phyloP scores from a whole-genome alignment of 2,113 vertebrate genomes.

The Cynocephalus volans region DNA sequence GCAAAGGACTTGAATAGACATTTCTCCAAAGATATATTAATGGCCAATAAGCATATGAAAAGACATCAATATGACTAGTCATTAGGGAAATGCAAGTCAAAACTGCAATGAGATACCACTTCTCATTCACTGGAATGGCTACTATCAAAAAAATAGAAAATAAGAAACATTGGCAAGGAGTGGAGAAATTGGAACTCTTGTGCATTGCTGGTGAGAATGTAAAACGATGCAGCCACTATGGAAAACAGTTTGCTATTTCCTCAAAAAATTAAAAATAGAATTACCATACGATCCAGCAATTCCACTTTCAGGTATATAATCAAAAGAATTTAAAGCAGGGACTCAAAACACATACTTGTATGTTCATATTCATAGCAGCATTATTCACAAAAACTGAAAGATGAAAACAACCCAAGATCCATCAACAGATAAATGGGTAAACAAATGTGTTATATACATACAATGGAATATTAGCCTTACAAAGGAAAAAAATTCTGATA shows the following conservation, averaged over 20 bases:
- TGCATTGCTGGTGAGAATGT: neutral
- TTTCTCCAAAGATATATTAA: neutral
- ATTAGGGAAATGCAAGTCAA: conserved; percentile 26
- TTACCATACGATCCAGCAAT: neutral
- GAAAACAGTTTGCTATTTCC: neutral
- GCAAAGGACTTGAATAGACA: neutral
- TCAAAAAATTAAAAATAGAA: conserved; percentile 39
- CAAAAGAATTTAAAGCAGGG: neutral
- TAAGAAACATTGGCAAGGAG: neutral
- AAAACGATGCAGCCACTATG: neutral
- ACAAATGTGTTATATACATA: neutral
- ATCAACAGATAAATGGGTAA: neutral
- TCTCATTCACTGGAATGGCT: neutral
- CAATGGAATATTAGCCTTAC: neutral
- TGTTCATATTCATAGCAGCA: neutral
- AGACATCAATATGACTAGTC: neutral
- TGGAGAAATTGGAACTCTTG: neutral
- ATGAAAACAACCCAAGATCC: neutral
- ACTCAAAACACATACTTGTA: neutral
- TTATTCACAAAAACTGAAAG: neutral
- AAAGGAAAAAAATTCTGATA: neutral
- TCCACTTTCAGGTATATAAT: neutral
- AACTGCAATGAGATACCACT: neutral
- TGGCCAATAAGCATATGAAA: neutral
- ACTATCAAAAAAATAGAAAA: neutral